phyloP scores from a whole-genome alignment of 2,797 vertebrate genomes.

The Falco berigora region DNA sequence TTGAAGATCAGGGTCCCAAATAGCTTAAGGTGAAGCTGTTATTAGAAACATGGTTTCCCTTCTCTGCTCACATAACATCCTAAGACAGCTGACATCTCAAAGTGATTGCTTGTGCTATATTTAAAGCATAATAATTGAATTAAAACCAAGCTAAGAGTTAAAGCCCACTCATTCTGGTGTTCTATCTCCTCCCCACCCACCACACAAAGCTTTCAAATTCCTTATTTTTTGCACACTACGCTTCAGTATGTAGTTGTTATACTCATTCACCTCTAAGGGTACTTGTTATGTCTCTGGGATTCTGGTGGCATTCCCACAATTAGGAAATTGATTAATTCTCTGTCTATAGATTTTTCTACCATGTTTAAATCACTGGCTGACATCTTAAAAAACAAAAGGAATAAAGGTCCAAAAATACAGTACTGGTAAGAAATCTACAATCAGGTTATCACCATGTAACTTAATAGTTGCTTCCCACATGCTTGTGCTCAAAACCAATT shows the following conservation, averaged over 20 bases:
- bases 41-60: neutral
- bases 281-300: neutral
- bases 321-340: conserved; percentile 6
- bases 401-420: neutral
- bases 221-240: conserved; percentile 16
- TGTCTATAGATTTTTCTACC: neutral
- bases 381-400: neutral
- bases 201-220: neutral
- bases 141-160: conserved; percentile 42
- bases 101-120: neutral
- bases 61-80: neutral
- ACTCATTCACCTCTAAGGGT: neutral
- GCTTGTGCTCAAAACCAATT: neutral
- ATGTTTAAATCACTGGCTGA: neutral
- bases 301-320: neutral
- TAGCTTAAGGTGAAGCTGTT: neutral
- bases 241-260: neutral
- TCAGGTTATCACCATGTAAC: neutral
- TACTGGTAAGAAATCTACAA: neutral
- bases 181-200: neutral
- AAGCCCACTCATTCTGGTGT: conserved; percentile 1
- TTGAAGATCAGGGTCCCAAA: neutral
- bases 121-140: conserved; percentile 41
- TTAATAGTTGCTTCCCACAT: neutral
- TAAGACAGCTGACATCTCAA: conserved; percentile 10